Evolutionary conservation across 1,140 invertebrate species (phyloP), one percentile per base, ranked within the genome.

Genomic region (Elysia chlorotica): DNA sequence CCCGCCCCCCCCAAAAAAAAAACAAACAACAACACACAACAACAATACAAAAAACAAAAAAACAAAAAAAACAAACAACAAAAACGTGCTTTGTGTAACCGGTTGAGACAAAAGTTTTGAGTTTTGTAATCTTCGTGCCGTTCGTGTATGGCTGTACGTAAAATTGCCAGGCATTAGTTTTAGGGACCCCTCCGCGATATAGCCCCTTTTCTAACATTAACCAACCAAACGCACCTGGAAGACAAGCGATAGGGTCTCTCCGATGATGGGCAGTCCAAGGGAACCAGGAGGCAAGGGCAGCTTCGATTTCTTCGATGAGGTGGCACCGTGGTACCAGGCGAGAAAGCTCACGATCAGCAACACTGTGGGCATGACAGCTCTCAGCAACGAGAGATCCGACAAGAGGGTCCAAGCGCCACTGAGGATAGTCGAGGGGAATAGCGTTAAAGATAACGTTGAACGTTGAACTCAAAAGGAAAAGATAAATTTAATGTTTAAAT

Each of bases 201-300:
- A n/a, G n/a, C n/a, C n/a, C n/a, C n/a, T n/a, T n/a, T n/a, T n/a
- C n/a, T n/a, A n/a, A n/a, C n/a, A n/a, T n/a, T n/a, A n/a, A n/a
- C n/a, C n/a, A n/a, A n/a, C n/a, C n/a, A n/a, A n/a, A n/a, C n/a
- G n/a, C n/a, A n/a, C 82, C 73, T 62, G 30, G 14, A 80, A 56
- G 1, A 81, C n/a, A 25, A 82, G 75, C 30, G 67, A 70, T 0
- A 82, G 33, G 23, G 81, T 83, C 73, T 84, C 82, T 28, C 82
- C 82, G n/a, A 84, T 67, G 31, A 84, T 48, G 3, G 82, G 82
- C 23, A 82, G 57, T 23, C 82, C 82, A 62, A 81, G 66, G 28
- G 68, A 81, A n/a, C 82, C 82, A 2, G 81, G 81, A 19, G 82
- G 82, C 37, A 84, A 74, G 10, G 81, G 82, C 25, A 72, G 54